Percentiles rank a stretch among this genome's conserved stretches.
These are phyloP conservation scores for Apodemus agrarius DNA, from an alignment of 2,797 vertebrate species.

Conservation along the genomic window DNA sequence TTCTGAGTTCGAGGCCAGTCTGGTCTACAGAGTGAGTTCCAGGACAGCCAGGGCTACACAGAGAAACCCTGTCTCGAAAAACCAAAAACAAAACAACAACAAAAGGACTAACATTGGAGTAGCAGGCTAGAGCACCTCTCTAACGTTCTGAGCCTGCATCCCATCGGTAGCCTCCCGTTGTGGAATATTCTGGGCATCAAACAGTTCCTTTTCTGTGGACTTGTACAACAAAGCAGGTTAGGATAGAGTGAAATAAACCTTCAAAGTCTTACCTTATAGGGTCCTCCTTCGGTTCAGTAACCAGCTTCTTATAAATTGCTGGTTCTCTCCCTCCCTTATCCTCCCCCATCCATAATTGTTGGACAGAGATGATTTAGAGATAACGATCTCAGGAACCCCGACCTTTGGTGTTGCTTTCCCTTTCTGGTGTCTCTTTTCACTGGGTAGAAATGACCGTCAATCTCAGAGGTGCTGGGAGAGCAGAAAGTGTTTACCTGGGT, in stretches of 20 bases:
- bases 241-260: neutral
- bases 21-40: too few relatives aligned
- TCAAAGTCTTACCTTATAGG: neutral
- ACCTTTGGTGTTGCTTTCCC: constrained; percentile 6
- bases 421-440: constrained; percentile 30
- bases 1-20: too few relatives aligned
- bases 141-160: neutral
- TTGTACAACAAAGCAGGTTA: neutral
- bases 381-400: constrained; percentile 20
- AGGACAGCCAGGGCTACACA: too few relatives aligned
- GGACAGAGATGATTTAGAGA: neutral
- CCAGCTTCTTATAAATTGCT: neutral
- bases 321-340: neutral
- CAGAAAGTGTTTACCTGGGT: neutral
- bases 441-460: neutral
- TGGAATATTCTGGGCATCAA: neutral
- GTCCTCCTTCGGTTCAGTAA: too few relatives aligned
- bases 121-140: rapidly evolving
- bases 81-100: too few relatives aligned
- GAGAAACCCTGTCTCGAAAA: too few relatives aligned
- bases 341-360: neutral
- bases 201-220: neutral
- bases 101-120: neutral
- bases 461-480: neutral
- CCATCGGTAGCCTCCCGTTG: neutral